Evolutionary conservation across 2,888 invertebrate genomes (phyloP), one percentile per base, ranked within the genome.

Genomic region (Diaprepes abbreviatus): DNA sequence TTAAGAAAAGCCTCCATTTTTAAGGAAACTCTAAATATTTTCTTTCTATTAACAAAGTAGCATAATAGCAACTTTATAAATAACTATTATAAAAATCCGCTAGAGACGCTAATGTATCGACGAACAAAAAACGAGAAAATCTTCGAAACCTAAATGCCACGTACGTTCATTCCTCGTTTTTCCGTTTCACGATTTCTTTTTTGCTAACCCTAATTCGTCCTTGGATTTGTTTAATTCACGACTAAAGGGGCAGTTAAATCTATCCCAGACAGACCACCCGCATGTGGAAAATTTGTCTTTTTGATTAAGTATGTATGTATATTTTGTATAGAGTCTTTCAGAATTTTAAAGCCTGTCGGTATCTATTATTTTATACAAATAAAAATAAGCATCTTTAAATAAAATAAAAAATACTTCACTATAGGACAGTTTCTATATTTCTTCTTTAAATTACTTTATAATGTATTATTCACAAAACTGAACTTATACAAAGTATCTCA

Each of bases 161-260:
- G 45, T 21, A 45, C 21, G 45, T 21, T 21, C 21, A 21, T 45
- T 21, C n/a, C 19, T 21, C 21, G 45, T 45, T 21, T 45, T 16
- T 38, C 14, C 14, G 14, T 38, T 38, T 38, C n/a, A 45, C 21
- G 45, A 45, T 45, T 21, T n/a, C n/a, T n/a, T 45, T 45, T 45
- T 45, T 43, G 19, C 45, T 45, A 21, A 45, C 45, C 45, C 45
- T n/a, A 5, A 21, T 45, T 45, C 45, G 45, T 10, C 45, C 45
- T 45, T 45, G 45, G 21, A 21, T 45, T 45, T 12, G 45, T 45
- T 38, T 45, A 45, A 45, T 45, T 21, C 45, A 45, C 4, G 45
- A 45, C 45, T 45, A 45, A 21, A 21, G 21, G 21, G 21, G 21
- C 45, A 45, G 45, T 45, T 21, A 45, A 45, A 45, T n/a, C 2